Conservation (phyloP, 2,888 invertebrate species). For the Ferdinandea cuprea region DNA sequence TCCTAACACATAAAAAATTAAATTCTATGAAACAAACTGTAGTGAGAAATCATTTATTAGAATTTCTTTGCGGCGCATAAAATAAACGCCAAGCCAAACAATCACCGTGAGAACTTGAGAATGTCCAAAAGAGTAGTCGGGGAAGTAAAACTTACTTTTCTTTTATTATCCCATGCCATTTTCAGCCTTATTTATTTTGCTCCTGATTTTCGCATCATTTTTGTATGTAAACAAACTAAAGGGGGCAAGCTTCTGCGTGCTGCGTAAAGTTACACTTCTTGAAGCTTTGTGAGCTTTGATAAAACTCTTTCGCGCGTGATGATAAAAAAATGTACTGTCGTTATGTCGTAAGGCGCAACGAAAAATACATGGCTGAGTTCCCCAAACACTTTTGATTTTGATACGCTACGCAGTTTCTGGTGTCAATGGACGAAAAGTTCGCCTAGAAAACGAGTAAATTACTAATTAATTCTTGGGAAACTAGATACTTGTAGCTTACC, state of each 20-base stretch:
- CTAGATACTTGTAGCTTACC: slow-evolving; percentile 31
- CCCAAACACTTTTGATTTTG: slow-evolving; percentile 7
- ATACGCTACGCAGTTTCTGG: slow-evolving; percentile 2
- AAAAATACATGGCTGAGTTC: slow-evolving; percentile 10
- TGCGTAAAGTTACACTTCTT: neutral
- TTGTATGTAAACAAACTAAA: slow-evolving; percentile 44
- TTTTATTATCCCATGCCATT: slow-evolving; percentile 3
- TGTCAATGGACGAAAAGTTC: slow-evolving; percentile 18
- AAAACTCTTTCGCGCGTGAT: neutral
- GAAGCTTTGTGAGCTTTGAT: neutral
- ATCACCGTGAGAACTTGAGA: neutral
- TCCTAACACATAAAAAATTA: slow-evolving; percentile 22
- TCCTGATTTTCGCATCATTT: slow-evolving; percentile 47
- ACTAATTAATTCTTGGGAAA: slow-evolving; percentile 46
- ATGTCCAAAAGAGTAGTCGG: too few species aligned
- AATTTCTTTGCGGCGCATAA: neutral
- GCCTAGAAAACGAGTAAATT: slow-evolving; percentile 16
- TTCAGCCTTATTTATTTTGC: slow-evolving; percentile 44
- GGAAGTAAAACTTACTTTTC: neutral
- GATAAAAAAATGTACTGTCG: slow-evolving; percentile 3
- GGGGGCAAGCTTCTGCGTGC: slow-evolving; percentile 10
- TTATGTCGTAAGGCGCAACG: too few species aligned
- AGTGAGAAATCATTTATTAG: neutral
- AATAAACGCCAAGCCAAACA: neutral
- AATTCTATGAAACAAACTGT: slow-evolving; percentile 16